Conservation (phyloP, 1,140 invertebrate species). For the Schlechtendalia chinensis region DNA sequence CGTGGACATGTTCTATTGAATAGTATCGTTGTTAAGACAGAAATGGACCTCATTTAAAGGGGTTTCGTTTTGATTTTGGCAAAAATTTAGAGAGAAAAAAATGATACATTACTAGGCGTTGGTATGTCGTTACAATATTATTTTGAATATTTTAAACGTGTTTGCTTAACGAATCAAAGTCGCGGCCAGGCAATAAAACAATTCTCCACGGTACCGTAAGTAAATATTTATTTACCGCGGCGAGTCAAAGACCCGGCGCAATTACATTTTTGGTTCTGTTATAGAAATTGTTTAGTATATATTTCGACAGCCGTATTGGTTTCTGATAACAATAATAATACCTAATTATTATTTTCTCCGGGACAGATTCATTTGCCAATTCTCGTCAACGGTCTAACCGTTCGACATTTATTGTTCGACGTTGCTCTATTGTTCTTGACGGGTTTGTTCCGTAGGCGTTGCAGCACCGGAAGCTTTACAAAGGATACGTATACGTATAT, state of each 20-base stretch:
- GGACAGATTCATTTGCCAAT: constrained; percentile 1
- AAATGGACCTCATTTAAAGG: too few relatives aligned
- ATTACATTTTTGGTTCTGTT: not conserved
- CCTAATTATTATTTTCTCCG: not conserved
- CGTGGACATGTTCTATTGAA: too few relatives aligned
- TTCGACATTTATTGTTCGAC: constrained; percentile 13
- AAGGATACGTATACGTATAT: too few relatives aligned
- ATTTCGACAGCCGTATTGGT: not conserved
- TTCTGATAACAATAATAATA: constrained; percentile 6
- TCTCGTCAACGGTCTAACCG: not conserved
- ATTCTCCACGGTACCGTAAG: too few relatives aligned
- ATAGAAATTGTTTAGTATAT: not conserved
- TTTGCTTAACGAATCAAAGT: too few relatives aligned
- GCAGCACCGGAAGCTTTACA: constrained; percentile 1
- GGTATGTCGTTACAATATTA: too few relatives aligned
- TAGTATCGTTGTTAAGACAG: too few relatives aligned
- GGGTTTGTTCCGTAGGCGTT: not conserved
- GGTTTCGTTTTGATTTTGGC: too few relatives aligned
- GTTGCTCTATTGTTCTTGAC: not conserved
- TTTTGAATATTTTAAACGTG: too few relatives aligned
- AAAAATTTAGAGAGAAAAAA: too few relatives aligned
- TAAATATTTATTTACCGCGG: constrained; percentile 1
- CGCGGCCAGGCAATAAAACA: too few relatives aligned
- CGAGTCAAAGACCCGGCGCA: not conserved
- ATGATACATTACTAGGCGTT: too few relatives aligned